Conservation (phyloP, 2,797 vertebrate species). For the Hypotaenidia philippensis region DNA sequence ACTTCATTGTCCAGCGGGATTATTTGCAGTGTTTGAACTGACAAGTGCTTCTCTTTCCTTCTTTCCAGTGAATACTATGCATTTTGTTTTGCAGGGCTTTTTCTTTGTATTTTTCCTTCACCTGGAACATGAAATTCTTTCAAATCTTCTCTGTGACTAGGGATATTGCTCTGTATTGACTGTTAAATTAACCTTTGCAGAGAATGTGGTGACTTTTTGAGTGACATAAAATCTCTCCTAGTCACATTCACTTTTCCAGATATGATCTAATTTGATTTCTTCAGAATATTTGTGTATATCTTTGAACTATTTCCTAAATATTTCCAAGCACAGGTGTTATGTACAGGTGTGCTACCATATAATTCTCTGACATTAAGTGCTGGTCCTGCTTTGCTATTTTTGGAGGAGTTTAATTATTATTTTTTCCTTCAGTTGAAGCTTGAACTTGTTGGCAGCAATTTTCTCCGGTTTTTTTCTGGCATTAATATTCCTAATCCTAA, state of each 20-base stretch:
- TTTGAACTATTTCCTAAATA: neutral
- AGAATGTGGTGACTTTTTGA: neutral
- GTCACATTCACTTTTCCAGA: neutral
- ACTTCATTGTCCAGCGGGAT: conserved; percentile 60
- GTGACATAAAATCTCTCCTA: neutral
- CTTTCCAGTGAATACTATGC: neutral
- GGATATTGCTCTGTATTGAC: neutral
- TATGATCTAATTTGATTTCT: neutral
- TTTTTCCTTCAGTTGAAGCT: neutral
- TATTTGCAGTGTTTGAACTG: conserved; percentile 42
- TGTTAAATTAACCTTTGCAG: neutral
- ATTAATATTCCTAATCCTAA: neutral
- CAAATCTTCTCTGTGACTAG: neutral
- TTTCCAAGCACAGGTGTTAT: neutral
- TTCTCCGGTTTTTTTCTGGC: neutral
- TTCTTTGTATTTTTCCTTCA: neutral
- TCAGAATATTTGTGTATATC: neutral
- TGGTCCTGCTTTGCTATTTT: neutral
- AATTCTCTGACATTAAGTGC: neutral
- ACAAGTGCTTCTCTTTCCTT: conserved; percentile 26
- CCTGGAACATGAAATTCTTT: neutral
- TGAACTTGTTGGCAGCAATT: neutral
- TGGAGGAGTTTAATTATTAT: neutral
- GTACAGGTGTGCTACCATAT: neutral
- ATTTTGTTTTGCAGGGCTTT: neutral